Percentiles rank a stretch among this genome's conserved stretches.
Evolutionary conservation across 1,140 invertebrate species (phyloP).

Genomic region (Lerema accius): DNA sequence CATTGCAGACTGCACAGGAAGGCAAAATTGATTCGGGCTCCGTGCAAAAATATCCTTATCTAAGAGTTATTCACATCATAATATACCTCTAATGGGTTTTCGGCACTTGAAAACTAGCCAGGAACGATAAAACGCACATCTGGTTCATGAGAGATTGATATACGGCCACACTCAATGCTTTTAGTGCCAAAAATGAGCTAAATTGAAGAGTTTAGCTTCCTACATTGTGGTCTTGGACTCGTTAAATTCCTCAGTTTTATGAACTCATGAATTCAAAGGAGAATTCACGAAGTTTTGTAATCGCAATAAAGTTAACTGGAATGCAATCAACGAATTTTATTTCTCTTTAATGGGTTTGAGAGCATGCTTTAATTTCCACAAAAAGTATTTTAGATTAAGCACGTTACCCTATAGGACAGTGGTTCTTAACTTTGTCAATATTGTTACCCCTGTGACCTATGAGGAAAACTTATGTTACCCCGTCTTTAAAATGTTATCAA

Average conservation of each 20-base stretch:
- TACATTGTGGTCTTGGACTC: slow-evolving; percentile 37
- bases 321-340: neutral
- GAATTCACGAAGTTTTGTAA: slow-evolving; percentile 7
- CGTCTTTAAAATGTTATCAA: too few relatives aligned
- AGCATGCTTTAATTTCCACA: too few relatives aligned
- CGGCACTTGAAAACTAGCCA: slow-evolving; percentile 77
- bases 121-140: slow-evolving; percentile 74
- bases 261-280: slow-evolving; percentile 16
- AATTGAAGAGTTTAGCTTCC: too few relatives aligned
- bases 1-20: slow-evolving; percentile 11
- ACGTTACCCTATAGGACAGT: too few relatives aligned
- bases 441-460: too few relatives aligned
- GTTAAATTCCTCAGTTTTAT: slow-evolving; percentile 27
- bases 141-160: slow-evolving; percentile 65
- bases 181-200: slow-evolving; percentile 60
- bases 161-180: slow-evolving; percentile 67
- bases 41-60: slow-evolving; percentile 66
- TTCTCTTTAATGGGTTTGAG: neutral
- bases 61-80: slow-evolving; percentile 60
- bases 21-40: slow-evolving; percentile 15
- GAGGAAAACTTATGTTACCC: too few relatives aligned
- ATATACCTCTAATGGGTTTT: slow-evolving; percentile 73
- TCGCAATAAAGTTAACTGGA: slow-evolving; percentile 23
- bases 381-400: too few relatives aligned
- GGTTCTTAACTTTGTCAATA: too few relatives aligned